These are phyloP conservation scores for Mylabris sibirica DNA, from an alignment of 2,888 invertebrate species.

Conservation along the genomic window DNA sequence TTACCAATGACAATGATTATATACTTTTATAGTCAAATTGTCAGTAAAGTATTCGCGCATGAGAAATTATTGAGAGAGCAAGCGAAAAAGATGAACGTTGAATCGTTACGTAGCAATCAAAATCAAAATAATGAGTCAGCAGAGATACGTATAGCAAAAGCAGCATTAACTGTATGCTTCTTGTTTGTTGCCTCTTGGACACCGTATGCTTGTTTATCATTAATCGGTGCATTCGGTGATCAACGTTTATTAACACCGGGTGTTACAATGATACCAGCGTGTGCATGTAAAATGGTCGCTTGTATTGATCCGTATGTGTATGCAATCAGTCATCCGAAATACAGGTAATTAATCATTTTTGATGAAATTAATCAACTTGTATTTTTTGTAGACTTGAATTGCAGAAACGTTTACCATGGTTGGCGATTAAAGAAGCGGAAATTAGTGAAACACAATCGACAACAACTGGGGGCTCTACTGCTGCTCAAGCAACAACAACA, in stretches of 20 bases:
- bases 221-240: slow-evolving; percentile 85
- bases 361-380: neutral
- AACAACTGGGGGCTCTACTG: slow-evolving; percentile 48
- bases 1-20: slow-evolving; percentile 80
- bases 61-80: slow-evolving; percentile 81
- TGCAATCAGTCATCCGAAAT: slow-evolving; percentile 89
- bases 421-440: slow-evolving; percentile 72
- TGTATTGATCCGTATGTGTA: slow-evolving; percentile 93
- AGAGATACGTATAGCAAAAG: slow-evolving; percentile 86
- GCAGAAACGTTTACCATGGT: slow-evolving; percentile 81
- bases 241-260: slow-evolving; percentile 75
- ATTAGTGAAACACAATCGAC: slow-evolving; percentile 68
- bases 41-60: slow-evolving; percentile 85
- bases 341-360: slow-evolving; percentile 65
- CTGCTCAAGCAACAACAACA: slow-evolving; percentile 18
- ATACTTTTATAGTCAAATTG: slow-evolving; percentile 86
- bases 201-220: slow-evolving; percentile 84
- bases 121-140: slow-evolving; percentile 73
- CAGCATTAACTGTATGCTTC: slow-evolving; percentile 87
- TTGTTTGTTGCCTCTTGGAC: slow-evolving; percentile 89
- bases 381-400: slow-evolving; percentile 71
- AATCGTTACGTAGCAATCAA: slow-evolving; percentile 79
- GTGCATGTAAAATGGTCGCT: slow-evolving; percentile 86
- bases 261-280: slow-evolving; percentile 86
- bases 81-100: slow-evolving; percentile 92